Conservation (phyloP, 2,113 vertebrate genomes). For the Amblyornis subalaris region DNA sequence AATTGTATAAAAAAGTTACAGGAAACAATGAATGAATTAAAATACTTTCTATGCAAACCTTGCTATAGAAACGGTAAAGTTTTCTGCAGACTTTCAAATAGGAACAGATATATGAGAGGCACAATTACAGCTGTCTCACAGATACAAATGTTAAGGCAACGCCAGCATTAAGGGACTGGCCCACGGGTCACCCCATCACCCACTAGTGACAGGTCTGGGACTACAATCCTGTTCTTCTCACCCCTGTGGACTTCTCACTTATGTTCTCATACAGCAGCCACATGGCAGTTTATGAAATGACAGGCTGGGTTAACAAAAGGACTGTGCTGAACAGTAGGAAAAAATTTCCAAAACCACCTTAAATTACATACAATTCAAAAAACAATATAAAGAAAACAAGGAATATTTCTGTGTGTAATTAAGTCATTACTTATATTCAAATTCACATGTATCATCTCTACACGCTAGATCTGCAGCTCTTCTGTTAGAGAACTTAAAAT, state of each 20-base stretch:
- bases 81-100: not conserved
- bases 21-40: not conserved
- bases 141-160: not conserved
- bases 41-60: not conserved
- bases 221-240: not conserved
- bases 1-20: not conserved
- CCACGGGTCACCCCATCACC: not conserved
- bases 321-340: not conserved
- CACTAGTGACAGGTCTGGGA: not conserved
- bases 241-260: not conserved
- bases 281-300: not conserved
- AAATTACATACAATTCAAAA: not conserved
- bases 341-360: not conserved
- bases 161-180: not conserved
- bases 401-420: not conserved
- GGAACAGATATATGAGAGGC: not conserved
- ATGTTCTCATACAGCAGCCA: not conserved
- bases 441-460: not conserved
- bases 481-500: not conserved
- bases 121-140: not conserved
- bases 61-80: not conserved
- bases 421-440: not conserved
- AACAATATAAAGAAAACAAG: not conserved
- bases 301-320: not conserved
- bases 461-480: not conserved